These are phyloP conservation scores for Beris chalybata DNA, from an alignment of 2,888 invertebrate species.

Conservation along the genomic window DNA sequence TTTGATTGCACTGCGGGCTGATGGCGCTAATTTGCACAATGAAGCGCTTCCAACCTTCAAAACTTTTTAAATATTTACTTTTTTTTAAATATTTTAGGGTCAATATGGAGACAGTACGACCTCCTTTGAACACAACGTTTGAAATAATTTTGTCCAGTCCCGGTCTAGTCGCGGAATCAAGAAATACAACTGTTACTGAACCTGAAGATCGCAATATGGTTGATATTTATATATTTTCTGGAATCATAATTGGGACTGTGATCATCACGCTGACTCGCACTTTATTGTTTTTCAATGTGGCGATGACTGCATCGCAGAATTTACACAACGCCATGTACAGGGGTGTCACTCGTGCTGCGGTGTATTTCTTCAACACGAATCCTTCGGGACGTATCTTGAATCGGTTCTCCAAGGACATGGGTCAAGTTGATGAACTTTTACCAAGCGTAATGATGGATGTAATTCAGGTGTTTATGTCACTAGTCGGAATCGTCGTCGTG, in stretches of 20 bases:
- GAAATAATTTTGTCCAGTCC: background rate
- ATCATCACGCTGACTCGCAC: constrained; percentile 53
- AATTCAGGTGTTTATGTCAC: constrained; percentile 75
- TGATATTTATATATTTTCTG: constrained; percentile 59
- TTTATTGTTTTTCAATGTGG: constrained; percentile 60
- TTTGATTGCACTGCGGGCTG: no score
- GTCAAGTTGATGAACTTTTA: constrained; percentile 57
- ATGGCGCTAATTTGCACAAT: no score
- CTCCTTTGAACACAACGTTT: background rate
- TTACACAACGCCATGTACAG: constrained; percentile 85
- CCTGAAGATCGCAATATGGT: constrained; percentile 43
- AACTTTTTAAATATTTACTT: no score
- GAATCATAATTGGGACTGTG: constrained; percentile 56
- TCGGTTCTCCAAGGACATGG: constrained; percentile 89
- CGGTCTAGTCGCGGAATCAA: background rate
- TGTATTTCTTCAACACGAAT: constrained; percentile 87
- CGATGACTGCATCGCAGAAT: constrained; percentile 73
- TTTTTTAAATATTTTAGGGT: constrained; percentile 57
- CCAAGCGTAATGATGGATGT: constrained; percentile 57
- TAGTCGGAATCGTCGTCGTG: constrained; percentile 79
- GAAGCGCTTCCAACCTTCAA: no score
- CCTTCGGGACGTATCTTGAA: constrained; percentile 82
- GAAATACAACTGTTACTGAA: constrained; percentile 38
- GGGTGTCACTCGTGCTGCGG: constrained; percentile 77
- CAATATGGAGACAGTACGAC: constrained; percentile 58